A percentile compares a stretch with the other conserved stretches of the same genome.
Evolutionary conservation across 2,797 vertebrate genomes (phyloP).

Genomic region (Lacerta bilineata): DNA sequence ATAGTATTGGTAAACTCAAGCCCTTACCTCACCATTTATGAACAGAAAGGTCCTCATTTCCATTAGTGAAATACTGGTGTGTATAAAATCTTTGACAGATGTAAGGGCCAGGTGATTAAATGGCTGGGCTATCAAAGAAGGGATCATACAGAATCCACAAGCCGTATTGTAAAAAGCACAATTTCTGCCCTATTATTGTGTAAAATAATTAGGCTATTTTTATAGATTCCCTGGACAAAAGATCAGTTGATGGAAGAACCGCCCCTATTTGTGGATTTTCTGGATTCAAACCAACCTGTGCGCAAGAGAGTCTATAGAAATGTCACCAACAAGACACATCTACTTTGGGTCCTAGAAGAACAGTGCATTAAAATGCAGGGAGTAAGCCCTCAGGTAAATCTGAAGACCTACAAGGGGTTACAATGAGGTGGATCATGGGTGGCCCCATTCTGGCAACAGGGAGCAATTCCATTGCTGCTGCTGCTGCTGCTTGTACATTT

Average conservation of each 20-base stretch:
- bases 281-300: constrained; percentile 66
- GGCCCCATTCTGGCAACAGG: not conserved
- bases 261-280: constrained; percentile 75
- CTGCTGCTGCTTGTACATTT: not conserved
- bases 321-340: constrained; percentile 60
- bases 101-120: not conserved
- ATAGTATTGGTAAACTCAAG: not conserved
- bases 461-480: not conserved
- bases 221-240: constrained; percentile 64
- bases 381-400: constrained; percentile 55
- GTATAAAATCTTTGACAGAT: not conserved
- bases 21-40: not conserved
- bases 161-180: not conserved
- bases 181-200: not conserved
- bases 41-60: not conserved
- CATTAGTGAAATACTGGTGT: not conserved
- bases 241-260: constrained; percentile 69
- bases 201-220: constrained; percentile 16
- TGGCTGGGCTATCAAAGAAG: not conserved
- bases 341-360: constrained; percentile 66
- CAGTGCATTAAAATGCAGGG: constrained; percentile 62
- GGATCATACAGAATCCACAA: not conserved
- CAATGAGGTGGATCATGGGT: not conserved
- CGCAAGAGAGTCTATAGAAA: constrained; percentile 69
- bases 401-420: not conserved